Base-by-base conservation (phyloP, 2,888 invertebrate genomes). In the Lepidochitona cinerea region DNA sequence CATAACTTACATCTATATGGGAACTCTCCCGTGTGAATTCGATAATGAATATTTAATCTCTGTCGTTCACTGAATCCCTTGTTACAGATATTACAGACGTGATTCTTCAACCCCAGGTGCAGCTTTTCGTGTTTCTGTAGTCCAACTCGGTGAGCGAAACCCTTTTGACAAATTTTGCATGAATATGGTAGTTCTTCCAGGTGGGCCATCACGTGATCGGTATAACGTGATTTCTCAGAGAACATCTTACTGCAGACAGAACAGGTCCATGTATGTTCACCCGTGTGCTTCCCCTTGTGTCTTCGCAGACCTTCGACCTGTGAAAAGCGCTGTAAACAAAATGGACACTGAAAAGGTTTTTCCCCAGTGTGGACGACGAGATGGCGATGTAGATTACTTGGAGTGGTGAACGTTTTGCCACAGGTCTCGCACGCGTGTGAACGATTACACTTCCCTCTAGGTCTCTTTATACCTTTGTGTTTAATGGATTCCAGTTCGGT, bases 1-100 rank as follows among this genome's bases (percentile, higher is more conserved):
- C 73, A 73, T 23, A 33, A 33, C 3, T 7, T 12, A 37, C 73
- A 73, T n/a, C 54, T 71, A 32, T 69, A 37, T 1, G 73, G 73
- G 68, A 41, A 53, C 35, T 64, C 37, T 4, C 59, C 37, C n/a
- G 68, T 69, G 29, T 73, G 73, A 32, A 69, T 73, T 12, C 52
- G 37, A 7, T 32, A 18, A 32, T 73, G 73, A 33, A 49, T 52
- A n/a, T 23, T 41, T 26, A 73, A n/a, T 18, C 52, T 59, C 14
- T 53, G 52, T 18, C 53, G 52, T 37, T 53, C 69, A 4, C 33
- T 52, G 69, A 69, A 69, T 18, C 52, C 14, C 52, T 53, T 69
- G n/a, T 53, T 32, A 35, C 69, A 69, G 14, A 53, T 33, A 32
- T 49, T 33, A 52, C 69, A 69, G 0, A 53, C 33, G 32, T 53